Conservation (phyloP, 2,888 invertebrate genomes). For the Xanthorhoe designata region DNA sequence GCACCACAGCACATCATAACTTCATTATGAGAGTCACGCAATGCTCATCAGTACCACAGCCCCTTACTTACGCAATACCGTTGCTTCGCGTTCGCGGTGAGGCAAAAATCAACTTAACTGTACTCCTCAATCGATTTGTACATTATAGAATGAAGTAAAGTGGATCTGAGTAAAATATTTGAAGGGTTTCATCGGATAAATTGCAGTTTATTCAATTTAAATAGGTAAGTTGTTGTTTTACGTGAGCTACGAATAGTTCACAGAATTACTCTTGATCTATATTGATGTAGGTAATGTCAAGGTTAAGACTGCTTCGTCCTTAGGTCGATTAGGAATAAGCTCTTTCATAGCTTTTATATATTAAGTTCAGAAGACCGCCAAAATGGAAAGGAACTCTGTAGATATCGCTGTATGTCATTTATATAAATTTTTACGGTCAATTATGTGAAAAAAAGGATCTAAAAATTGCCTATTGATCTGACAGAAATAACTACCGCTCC, state of each 20-base stretch:
- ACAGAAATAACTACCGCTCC: too few species aligned
- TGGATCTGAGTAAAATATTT: constrained; percentile 13
- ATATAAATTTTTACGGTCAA: too few species aligned
- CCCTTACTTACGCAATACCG: constrained; percentile 27
- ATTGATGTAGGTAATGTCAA: too few species aligned
- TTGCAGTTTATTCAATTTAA: constrained; percentile 8
- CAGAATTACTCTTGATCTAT: too few species aligned
- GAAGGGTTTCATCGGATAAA: constrained; percentile 23
- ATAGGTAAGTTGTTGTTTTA: not conserved
- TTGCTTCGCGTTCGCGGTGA: constrained; percentile 19
- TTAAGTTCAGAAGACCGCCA: not conserved
- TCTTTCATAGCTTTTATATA: too few species aligned
- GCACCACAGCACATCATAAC: constrained; percentile 8
- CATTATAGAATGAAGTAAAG: constrained; percentile 12
- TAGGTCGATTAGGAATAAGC: too few species aligned
- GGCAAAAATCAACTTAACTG: constrained; percentile 18
- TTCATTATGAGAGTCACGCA: constrained; percentile 26
- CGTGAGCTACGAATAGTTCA: too few species aligned
- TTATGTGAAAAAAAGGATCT: too few species aligned
- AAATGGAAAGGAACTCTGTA: not conserved
- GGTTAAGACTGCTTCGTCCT: too few species aligned
- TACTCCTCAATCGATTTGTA: constrained; percentile 26
- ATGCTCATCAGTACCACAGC: constrained; percentile 20
- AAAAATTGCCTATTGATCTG: too few species aligned
- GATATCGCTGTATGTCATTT: too few species aligned